Evolutionary conservation across 2,797 vertebrate species (phyloP), one percentile per base, ranked within the genome.

Genomic region (Chaetophractus vellerosus): DNA sequence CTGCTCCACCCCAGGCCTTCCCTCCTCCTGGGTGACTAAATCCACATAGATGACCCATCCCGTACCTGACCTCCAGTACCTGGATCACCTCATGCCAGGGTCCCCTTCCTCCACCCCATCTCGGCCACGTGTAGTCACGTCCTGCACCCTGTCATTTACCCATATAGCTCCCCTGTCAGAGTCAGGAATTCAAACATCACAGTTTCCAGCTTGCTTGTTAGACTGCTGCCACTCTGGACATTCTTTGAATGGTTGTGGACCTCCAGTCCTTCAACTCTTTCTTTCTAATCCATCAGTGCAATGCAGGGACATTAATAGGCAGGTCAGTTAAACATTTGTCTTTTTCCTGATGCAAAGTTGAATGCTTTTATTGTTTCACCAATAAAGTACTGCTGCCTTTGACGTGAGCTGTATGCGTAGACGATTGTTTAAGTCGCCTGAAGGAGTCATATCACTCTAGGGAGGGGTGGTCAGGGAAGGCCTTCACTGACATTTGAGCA

Each of bases 81-180:
- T 31, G 24, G 18, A 14, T 24, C 63, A 12, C 31, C 7, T 89
- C 57, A 2, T 57, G 11, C 38, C 31, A 28, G 15, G 1, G 6
- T 5, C 12, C 21, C 74, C 23, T 38, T 52, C 55, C 7, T 68
- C 12, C 57, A 21, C 75, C 36, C 45, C 61, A n/a, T 41, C 33
- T 48, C 6, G 5, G 71, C 84, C 59, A 55, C 80, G 52, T 57
- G 64, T 79, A 71, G 48, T 14, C 78, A 68, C 45, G 38, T 2
- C 63, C 74, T 33, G 3, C 72, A 84, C 75, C 10, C 24, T 8
- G 28, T 52, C 63, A 19, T 33, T 23, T 23, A 9, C 26, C 6
- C 2, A 14, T 0, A 33, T 3, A 3, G 11, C 9, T 31, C 14
- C n/a, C 36, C 36, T 55, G 5, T 61, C 72, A 55, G 1, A 4